phyloP scores from a whole-genome alignment of 2,113 vertebrate genomes.

The Passer montanus region DNA sequence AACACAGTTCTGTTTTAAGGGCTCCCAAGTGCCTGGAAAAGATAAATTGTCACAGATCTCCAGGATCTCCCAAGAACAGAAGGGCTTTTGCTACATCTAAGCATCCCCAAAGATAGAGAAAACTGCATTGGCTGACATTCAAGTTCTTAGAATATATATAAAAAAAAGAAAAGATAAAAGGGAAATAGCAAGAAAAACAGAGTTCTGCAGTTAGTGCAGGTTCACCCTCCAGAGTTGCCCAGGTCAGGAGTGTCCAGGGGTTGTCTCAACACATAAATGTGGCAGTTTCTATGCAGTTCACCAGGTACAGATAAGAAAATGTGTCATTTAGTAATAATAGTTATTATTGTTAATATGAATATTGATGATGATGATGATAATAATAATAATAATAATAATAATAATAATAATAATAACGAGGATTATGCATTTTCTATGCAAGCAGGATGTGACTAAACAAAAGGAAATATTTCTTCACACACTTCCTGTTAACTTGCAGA shows the following conservation, averaged over 20 bases:
- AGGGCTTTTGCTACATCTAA: not conserved
- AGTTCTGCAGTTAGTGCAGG: not conserved
- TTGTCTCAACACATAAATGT: not conserved
- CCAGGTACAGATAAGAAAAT: not conserved
- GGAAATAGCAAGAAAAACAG: not conserved
- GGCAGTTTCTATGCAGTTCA: not conserved
- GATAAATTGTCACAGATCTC: not conserved
- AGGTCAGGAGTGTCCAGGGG: not conserved
- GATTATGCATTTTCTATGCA: not conserved
- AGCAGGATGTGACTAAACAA: not conserved
- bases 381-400: not conserved
- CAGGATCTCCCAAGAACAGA: conserved; percentile 8
- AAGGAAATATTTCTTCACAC: not conserved
- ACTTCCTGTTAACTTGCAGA: not conserved
- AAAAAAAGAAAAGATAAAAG: not conserved
- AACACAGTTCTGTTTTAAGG: not conserved
- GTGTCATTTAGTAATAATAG: not conserved
- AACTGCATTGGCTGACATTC: not conserved
- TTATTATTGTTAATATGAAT: no score
- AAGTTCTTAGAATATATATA: not conserved
- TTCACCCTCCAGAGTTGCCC: not conserved
- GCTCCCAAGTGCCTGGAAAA: not conserved
- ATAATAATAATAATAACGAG: not conserved
- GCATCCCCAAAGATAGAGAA: not conserved
- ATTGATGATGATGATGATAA: no score